A percentile compares a stretch with the other conserved stretches of the same genome.
Conservation (phyloP, 2,888 invertebrate species). For the Megamerina dolium region DNA sequence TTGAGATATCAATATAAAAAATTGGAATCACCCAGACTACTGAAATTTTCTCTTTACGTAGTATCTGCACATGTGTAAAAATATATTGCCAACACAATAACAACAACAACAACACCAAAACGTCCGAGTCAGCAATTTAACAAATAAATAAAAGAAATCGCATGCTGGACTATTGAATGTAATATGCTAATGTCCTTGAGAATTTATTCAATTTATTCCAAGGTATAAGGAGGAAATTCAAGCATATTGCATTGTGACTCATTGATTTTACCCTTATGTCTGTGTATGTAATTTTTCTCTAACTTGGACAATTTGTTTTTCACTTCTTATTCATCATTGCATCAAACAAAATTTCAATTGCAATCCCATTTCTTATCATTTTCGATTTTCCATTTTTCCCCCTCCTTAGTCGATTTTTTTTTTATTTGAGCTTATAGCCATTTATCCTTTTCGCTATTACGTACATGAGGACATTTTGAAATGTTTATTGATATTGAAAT, state of each 20-base stretch:
- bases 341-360: constrained; percentile 6
- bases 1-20: too few species aligned
- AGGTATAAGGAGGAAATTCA: neutral
- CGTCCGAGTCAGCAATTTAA: neutral
- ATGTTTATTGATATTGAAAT: constrained; percentile 45
- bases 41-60: neutral
- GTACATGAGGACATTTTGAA: constrained; percentile 32
- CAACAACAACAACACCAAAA: neutral
- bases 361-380: constrained; percentile 11
- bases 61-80: neutral
- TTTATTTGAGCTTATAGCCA: neutral
- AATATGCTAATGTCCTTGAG: constrained; percentile 16
- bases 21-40: too few species aligned
- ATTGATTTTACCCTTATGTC: too few species aligned
- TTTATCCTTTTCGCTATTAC: neutral
- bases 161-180: neutral
- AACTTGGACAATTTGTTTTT: neutral
- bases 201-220: constrained; percentile 13
- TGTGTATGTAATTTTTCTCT: too few species aligned
- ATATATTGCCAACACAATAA: neutral
- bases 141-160: too few species aligned
- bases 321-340: neutral
- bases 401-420: neutral
- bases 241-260: neutral
- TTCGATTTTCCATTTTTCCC: constrained; percentile 1